These are phyloP conservation scores for Tragelaphus oryx DNA, from an alignment of 2,797 vertebrate species.

Conservation along the genomic window DNA sequence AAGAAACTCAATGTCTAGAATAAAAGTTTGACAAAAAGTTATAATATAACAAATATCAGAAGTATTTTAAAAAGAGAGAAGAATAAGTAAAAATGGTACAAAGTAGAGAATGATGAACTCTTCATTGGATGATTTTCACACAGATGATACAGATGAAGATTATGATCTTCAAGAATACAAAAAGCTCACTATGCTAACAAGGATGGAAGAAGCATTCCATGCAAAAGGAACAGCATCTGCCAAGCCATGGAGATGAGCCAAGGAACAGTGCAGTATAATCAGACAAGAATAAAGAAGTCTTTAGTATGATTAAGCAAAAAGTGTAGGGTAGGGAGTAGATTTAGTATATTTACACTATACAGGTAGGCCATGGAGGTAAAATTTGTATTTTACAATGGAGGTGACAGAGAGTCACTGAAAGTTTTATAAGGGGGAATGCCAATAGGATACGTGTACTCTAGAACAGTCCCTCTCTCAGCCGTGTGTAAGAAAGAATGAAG, in stretches of 20 bases:
- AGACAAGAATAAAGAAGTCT: not conserved
- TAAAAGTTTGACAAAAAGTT: not conserved
- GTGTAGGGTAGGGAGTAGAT: not conserved
- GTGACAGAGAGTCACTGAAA: not conserved
- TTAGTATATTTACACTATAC: not conserved
- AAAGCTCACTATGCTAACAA: not conserved
- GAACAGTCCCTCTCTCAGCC: not conserved
- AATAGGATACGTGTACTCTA: slow-evolving; percentile 21
- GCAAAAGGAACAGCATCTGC: not conserved
- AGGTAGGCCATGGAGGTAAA: not conserved
- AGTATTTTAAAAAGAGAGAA: not conserved
- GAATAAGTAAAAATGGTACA: not conserved
- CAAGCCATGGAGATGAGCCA: not conserved
- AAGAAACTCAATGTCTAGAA: not conserved
- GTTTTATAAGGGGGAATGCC: not conserved
- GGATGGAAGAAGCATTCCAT: not conserved
- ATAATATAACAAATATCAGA: not conserved
- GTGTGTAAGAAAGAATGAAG: not conserved
- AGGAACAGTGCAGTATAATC: not conserved
- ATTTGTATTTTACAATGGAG: not conserved
- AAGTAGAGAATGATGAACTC: not conserved
- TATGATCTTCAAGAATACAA: not conserved
- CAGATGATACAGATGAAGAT: not conserved
- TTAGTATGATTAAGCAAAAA: not conserved
- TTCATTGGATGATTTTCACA: not conserved